phyloP scores from a whole-genome alignment of 1,140 invertebrate genomes.

The Globodera rostochiensis region DNA sequence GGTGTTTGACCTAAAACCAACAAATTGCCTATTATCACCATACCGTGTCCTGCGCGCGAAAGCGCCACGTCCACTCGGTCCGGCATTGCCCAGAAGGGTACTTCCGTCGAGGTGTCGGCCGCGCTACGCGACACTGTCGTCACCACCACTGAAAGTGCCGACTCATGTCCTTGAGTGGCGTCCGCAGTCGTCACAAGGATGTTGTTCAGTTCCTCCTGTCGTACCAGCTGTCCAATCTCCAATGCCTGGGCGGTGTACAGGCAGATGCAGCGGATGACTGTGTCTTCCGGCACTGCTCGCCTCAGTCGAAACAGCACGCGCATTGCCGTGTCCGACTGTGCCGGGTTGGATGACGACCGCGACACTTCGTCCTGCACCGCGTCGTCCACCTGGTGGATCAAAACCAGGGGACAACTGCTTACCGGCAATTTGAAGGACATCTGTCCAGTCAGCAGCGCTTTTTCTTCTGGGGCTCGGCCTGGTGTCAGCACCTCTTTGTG shows the following conservation, averaged over 20 bases:
- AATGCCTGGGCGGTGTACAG: neutral
- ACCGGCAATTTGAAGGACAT: neutral
- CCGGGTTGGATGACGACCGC: neutral
- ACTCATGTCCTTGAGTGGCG: too few species aligned
- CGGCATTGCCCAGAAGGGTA: too few species aligned
- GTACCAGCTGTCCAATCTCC: too few species aligned
- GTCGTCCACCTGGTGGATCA: neutral
- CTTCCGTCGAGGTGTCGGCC: too few species aligned
- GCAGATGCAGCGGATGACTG: conserved; percentile 14
- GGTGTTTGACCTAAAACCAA: too few species aligned
- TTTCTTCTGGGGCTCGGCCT: neutral
- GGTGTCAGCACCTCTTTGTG: neutral
- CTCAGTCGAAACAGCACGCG: neutral
- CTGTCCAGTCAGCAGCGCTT: neutral
- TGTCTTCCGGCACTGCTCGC: neutral
- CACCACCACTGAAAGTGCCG: too few species aligned
- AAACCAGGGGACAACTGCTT: neutral
- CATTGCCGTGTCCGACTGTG: conserved; percentile 9
- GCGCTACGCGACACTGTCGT: too few species aligned
- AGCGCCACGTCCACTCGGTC: too few species aligned
- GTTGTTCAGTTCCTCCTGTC: too few species aligned
- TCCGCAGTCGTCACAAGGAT: too few species aligned
- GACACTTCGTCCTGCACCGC: neutral
- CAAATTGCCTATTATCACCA: too few species aligned
- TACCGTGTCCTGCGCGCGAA: too few species aligned